A percentile compares a stretch with the other conserved stretches of the same genome.
Evolutionary conservation across 2,888 invertebrate genomes (phyloP).

Genomic region (Clunio marinus): DNA sequence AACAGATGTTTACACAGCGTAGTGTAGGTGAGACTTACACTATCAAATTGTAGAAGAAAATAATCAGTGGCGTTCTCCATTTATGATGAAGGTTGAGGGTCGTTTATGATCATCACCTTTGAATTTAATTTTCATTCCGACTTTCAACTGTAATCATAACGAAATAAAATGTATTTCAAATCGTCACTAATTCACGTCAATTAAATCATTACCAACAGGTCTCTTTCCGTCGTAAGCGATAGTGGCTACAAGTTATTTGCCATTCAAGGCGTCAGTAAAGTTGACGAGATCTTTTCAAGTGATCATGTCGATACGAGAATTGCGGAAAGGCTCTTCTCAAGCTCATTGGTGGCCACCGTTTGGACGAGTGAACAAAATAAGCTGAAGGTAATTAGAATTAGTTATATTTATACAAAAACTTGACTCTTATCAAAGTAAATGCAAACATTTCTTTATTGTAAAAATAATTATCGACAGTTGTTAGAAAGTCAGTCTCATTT

Average conservation of each 20-base stretch:
- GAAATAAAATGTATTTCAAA: not conserved
- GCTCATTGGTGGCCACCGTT: slow-evolving; percentile 50
- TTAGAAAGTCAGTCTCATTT: too few relatives aligned
- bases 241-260: slow-evolving; percentile 49
- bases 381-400: slow-evolving; percentile 45
- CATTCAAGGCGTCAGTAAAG: slow-evolving; percentile 47
- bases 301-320: slow-evolving; percentile 50
- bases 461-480: too few relatives aligned
- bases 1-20: too few relatives aligned
- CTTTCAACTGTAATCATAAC: too few relatives aligned
- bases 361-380: slow-evolving; percentile 49
- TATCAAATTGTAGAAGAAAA: too few relatives aligned
- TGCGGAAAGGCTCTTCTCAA: slow-evolving; percentile 50
- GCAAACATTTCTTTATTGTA: too few relatives aligned
- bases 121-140: too few relatives aligned
- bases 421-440: slow-evolving; percentile 17
- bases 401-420: not conserved
- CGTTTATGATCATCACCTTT: too few relatives aligned
- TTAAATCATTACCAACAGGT: slow-evolving; percentile 43
- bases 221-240: slow-evolving; percentile 47
- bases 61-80: too few relatives aligned
- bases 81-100: too few relatives aligned
- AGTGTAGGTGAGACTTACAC: too few relatives aligned
- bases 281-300: slow-evolving; percentile 50
- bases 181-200: slow-evolving; percentile 39